Evolutionary conservation across 2,888 invertebrate species (phyloP).

Genomic region (Smittia sp.): DNA sequence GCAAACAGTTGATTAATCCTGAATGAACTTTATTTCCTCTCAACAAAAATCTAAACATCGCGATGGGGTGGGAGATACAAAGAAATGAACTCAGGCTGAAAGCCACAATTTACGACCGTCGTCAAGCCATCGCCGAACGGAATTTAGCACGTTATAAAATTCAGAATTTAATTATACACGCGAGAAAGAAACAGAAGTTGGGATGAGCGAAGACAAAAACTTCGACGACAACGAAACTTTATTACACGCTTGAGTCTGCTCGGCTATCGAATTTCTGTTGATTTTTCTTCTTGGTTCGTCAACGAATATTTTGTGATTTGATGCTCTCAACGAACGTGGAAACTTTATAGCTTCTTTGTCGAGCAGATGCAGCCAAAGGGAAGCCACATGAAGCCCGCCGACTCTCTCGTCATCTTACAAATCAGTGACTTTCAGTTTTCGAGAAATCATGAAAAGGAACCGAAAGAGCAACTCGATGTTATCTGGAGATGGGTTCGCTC

Average conservation of each 20-base stretch:
- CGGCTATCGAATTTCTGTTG: conserved; percentile 19
- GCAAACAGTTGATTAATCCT: too few relatives aligned
- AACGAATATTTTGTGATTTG: not conserved
- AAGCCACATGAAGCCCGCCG: conserved; percentile 26
- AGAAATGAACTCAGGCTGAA: too few relatives aligned
- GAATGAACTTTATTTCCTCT: too few relatives aligned
- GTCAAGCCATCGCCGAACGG: not conserved
- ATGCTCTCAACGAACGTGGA: not conserved
- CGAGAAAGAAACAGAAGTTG: not conserved
- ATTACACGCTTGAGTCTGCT: conserved; percentile 28
- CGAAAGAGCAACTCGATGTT: conserved; percentile 5
- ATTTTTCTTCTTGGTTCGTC: not conserved
- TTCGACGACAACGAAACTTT: not conserved
- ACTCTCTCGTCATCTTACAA: conserved; percentile 7
- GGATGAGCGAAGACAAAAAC: not conserved
- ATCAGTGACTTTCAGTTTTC: conserved; percentile 26
- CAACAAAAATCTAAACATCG: too few relatives aligned
- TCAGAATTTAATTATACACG: conserved; percentile 20
- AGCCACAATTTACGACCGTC: not conserved
- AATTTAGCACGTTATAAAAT: conserved; percentile 27
- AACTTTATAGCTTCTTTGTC: conserved; percentile 28
- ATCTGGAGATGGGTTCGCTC: conserved; percentile 13
- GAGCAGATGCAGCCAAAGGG: not conserved
- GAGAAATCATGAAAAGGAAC: conserved; percentile 15
- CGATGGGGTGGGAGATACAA: not conserved